Base-by-base conservation (phyloP, 2,888 invertebrate species). In the Trisateles emortualis region DNA sequence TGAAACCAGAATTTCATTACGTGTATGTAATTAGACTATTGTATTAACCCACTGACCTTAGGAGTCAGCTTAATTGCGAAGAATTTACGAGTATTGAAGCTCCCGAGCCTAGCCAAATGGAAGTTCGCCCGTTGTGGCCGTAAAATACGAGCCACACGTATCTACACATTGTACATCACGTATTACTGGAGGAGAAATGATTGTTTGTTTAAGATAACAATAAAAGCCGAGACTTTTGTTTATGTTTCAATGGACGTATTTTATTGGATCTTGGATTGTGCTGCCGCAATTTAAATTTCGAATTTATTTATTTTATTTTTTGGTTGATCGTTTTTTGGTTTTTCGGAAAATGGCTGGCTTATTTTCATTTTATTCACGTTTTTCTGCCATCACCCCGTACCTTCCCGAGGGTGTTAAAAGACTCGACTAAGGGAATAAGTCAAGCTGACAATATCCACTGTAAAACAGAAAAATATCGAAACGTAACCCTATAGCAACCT, bases 21-120 rank as follows among this genome's bases (percentile, higher is more conserved):
- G 36, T 64, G 35, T 62, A 35, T 48, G 57, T 57, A 66, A 67
- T 67, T 58, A 53, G 58, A 54, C 47, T 50, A 60, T 62, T 57
- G 61, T 61, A 57, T 69, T 60, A 63, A 61, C 56, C 57, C 61
- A 49, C 48, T 66, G 66, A 65, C 64, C 65, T 62, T 59, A 64
- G 11, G 48, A 62, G 57, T 67, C 58, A 52, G 75, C 64, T 69
- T 69, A 63, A 69, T 74, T 71, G 62, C 67, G 55, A 74, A 70
- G 63, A 75, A 76, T 75, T 75, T 75, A 75, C 64, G 69, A 71
- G 57, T 67, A 69, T 75, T 65, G 67, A 63, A 63, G 64, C 49
- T 36, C 55, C 49, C 49, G 16, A 16, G 57, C 50, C 49, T 46
- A 45, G 71, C 67, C 55, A 63, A 69, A 65, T 71, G 65, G 71